phyloP scores from a whole-genome alignment of 1,140 invertebrate species.

The Macrocentrus cingulum region DNA sequence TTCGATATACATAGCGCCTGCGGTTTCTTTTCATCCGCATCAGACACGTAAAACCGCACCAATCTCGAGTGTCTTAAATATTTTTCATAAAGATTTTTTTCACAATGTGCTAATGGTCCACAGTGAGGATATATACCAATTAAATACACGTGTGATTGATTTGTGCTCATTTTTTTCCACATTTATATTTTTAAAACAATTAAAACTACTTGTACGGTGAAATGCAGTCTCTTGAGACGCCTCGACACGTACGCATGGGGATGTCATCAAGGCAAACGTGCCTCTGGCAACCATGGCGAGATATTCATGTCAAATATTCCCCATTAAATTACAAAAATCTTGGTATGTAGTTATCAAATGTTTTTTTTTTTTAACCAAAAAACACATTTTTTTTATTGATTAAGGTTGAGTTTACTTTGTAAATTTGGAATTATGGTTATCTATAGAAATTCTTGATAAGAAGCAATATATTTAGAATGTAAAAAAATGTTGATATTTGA shows the following conservation, averaged over 20 bases:
- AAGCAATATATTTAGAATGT: too few relatives aligned
- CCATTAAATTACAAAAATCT: constrained; percentile 18
- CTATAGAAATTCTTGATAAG: too few relatives aligned
- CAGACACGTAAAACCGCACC: constrained; percentile 9
- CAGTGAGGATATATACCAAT: too few relatives aligned
- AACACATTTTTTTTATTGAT: too few relatives aligned
- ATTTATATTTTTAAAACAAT: background rate
- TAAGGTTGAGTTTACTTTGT: too few relatives aligned
- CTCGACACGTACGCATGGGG: constrained; percentile 38
- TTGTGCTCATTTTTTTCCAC: background rate
- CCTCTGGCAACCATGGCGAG: constrained; percentile 55
- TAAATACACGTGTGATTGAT: background rate
- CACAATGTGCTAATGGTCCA: too few relatives aligned
- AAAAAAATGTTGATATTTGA: too few relatives aligned
- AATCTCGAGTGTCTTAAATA: too few relatives aligned
- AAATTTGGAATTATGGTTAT: too few relatives aligned
- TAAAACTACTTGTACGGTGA: background rate
- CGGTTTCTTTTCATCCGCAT: constrained; percentile 13
- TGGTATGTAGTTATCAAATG: constrained; percentile 36
- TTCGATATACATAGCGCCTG: constrained; percentile 13
- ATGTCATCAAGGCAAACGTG: constrained; percentile 39
- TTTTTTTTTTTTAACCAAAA: too few relatives aligned
- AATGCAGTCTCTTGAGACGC: constrained; percentile 24
- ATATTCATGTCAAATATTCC: constrained; percentile 33
- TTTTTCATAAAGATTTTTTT: too few relatives aligned